Conservation (phyloP, 2,113 vertebrate genomes). For the Bagarius yarrelli region DNA sequence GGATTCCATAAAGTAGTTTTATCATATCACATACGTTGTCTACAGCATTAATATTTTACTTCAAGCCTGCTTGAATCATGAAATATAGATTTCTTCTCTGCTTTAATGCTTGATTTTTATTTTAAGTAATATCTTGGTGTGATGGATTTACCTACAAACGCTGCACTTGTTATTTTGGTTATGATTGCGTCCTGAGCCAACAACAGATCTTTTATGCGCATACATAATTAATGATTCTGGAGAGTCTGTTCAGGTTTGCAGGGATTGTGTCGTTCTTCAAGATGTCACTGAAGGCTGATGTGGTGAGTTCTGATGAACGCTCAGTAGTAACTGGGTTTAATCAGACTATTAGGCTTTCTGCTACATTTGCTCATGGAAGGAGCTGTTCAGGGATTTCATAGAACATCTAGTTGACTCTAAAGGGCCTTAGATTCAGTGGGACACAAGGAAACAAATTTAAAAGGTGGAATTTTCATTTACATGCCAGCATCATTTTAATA, state of each 20-base stretch:
- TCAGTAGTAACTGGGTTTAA: not conserved
- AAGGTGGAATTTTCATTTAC: too few relatives aligned
- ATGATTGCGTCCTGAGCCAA: constrained; percentile 32
- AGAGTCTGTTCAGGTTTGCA: constrained; percentile 46
- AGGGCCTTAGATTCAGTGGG: too few relatives aligned
- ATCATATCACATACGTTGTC: constrained; percentile 31
- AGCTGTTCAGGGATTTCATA: too few relatives aligned
- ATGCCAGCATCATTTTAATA: too few relatives aligned
- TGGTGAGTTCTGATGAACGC: constrained; percentile 50
- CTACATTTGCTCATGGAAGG: too few relatives aligned
- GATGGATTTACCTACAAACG: constrained; percentile 53
- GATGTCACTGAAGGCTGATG: constrained; percentile 48
- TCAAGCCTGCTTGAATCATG: constrained; percentile 29
- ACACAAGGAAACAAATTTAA: too few relatives aligned
- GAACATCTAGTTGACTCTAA: too few relatives aligned
- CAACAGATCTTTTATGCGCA: constrained; percentile 45
- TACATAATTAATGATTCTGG: constrained; percentile 62
- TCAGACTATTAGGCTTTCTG: not conserved
- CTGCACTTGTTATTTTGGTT: constrained; percentile 51
- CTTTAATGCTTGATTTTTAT: constrained; percentile 15
- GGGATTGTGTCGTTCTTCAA: constrained; percentile 47
- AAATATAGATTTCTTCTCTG: constrained; percentile 41
- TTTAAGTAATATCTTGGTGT: constrained; percentile 51
- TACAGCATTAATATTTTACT: constrained; percentile 39
- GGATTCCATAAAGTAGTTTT: constrained; percentile 25